Evolutionary conservation across 2,113 vertebrate genomes (phyloP).

Genomic region (Lagopus muta): DNA sequence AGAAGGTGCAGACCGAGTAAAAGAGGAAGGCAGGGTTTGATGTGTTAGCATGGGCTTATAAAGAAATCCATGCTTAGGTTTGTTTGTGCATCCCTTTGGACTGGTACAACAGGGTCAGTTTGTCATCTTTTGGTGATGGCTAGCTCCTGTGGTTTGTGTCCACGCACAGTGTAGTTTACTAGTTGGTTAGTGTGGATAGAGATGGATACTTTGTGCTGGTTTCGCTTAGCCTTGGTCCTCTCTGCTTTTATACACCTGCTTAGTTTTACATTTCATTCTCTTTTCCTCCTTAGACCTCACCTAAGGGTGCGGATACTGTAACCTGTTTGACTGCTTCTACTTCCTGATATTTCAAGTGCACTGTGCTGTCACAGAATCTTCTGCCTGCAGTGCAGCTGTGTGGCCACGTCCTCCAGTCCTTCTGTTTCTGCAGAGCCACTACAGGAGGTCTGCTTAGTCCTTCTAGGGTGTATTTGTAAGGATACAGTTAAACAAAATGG

Average conservation of each 20-base stretch:
- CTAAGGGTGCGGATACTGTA: neutral
- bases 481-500: neutral
- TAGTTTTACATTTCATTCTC: neutral
- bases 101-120: neutral
- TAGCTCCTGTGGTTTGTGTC: neutral
- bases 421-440: neutral
- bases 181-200: neutral
- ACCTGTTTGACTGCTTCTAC: neutral
- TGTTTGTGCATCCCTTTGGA: neutral
- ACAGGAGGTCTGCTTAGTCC: neutral
- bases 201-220: neutral
- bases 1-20: neutral
- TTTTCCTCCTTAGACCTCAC: neutral
- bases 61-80: neutral
- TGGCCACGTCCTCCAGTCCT: neutral
- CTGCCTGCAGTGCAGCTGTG: fast-evolving
- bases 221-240: neutral
- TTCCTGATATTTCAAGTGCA: neutral
- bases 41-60: neutral
- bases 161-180: neutral
- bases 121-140: neutral
- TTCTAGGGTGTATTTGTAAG: neutral
- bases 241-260: neutral
- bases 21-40: neutral
- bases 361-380: neutral